Base-by-base conservation (phyloP, 1,140 invertebrate species). In the Drosophila baimaii region DNA sequence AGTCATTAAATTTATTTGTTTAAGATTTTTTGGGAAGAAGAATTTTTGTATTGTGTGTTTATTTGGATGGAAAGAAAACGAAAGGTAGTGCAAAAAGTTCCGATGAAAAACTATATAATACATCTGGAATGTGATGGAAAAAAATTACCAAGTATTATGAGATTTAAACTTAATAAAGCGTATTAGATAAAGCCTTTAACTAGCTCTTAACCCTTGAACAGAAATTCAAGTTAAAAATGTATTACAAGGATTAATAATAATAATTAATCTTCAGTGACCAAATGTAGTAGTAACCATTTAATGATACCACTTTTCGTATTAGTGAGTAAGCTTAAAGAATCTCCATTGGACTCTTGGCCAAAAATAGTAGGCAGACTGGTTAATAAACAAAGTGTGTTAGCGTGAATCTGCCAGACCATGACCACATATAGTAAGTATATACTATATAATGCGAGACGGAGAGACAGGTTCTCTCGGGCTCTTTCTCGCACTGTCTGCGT, bases 321-420 rank as follows among this genome's bases (percentile, higher is more conserved):
- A 33, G 49, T 52, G 29, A 21, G 25, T 23, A 15, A 17, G 9
- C 31, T 35, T 39, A 7, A 21, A 29, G 64, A 57, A 47, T 55
- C 35, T 37, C 3, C 3, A 0, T 19, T 52, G 37, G 31, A 52
- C 29, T 62, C 19, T 1, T 43, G 15, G 37, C 35, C 15, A 41
- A 61, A 51, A 71, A 43, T 21, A 31, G 25, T 43, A 21, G 29
- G 29, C 54, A 43, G 39, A 37, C 68, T 56, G 31, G 33, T 69
- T 71, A 55, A 46, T 49, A 71, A 33, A 69, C 25, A 61, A 72
- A n/a, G 41, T 33, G 21, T 57, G 33, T 47, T 57, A 57, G 65
- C 65, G 68, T 71, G 65, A 57, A 70, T 47, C 43, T 57, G 65
- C 65, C 33, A 71, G 68, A 71, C 68, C 68, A 39, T 71, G 68